phyloP scores from a whole-genome alignment of 2,888 invertebrate genomes.

The Embidobia sp. region DNA sequence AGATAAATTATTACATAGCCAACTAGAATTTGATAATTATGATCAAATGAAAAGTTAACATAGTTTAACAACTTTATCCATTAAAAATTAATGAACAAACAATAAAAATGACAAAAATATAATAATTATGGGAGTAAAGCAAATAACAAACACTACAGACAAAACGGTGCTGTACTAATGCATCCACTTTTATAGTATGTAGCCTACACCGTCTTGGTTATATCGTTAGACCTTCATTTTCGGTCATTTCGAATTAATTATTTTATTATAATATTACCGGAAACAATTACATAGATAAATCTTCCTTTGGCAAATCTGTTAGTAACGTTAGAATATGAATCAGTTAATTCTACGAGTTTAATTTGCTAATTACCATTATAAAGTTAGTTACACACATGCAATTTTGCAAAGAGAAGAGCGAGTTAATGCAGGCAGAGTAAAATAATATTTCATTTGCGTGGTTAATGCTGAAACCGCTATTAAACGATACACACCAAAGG shows the following conservation, averaged over 20 bases:
- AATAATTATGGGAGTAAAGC: too few species aligned
- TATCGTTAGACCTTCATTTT: neutral
- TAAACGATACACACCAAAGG: constrained; percentile 3
- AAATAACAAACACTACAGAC: too few species aligned
- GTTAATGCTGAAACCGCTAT: constrained; percentile 27
- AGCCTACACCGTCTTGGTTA: too few species aligned
- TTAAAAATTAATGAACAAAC: too few species aligned
- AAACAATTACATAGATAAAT: constrained; percentile 7
- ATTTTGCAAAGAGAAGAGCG: neutral
- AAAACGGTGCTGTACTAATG: too few species aligned
- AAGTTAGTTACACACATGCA: constrained; percentile 7
- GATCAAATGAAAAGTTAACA: too few species aligned
- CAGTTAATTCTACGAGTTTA: constrained; percentile 1
- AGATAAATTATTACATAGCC: too few species aligned
- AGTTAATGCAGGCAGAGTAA: constrained; percentile 1
- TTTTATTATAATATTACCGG: neutral
- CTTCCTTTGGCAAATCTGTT: constrained; percentile 6
- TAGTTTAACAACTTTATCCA: too few species aligned
- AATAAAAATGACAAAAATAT: too few species aligned
- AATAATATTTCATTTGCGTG: constrained; percentile 9
- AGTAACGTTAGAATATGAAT: neutral
- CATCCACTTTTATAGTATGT: too few species aligned
- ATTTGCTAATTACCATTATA: constrained; percentile 25
- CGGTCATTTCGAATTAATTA: neutral
- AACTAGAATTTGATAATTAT: too few species aligned